Conservation (phyloP, 2,888 invertebrate genomes). For the Mesorhabditis belari region DNA sequence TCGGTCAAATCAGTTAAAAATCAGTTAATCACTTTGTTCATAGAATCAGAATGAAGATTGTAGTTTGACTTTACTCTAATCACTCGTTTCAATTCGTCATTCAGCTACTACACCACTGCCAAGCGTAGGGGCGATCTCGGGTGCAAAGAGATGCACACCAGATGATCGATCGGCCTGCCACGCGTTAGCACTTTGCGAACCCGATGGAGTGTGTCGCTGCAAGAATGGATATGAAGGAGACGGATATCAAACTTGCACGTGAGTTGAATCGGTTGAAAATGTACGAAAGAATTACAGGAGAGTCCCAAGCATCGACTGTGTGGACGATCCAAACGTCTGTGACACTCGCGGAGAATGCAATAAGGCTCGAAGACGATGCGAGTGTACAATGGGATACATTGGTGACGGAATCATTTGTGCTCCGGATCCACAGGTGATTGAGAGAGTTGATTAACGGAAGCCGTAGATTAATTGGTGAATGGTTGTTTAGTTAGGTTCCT, state of each 20-base stretch:
- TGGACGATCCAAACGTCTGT: constrained; percentile 32
- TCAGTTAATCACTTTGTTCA: too few species aligned
- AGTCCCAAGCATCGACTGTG: constrained; percentile 25
- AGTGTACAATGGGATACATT: constrained; percentile 34
- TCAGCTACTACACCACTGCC: too few species aligned
- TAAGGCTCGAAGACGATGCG: constrained; percentile 21
- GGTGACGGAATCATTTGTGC: constrained; percentile 42
- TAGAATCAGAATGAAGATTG: too few species aligned
- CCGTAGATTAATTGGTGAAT: too few species aligned
- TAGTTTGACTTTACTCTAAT: too few species aligned
- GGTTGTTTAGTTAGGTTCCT: too few species aligned
- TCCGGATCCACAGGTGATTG: constrained; percentile 35
- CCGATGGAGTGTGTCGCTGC: constrained; percentile 29
- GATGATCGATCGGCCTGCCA: constrained; percentile 27
- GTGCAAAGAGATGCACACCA: constrained; percentile 1
- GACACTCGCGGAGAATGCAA: constrained; percentile 36
- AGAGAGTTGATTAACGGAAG: neutral
- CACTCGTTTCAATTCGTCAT: too few species aligned
- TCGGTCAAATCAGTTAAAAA: too few species aligned
- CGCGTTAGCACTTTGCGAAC: constrained; percentile 36
- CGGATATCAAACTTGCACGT: constrained; percentile 34
- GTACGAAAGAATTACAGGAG: constrained; percentile 11
- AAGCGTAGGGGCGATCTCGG: neutral
- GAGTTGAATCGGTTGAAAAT: constrained; percentile 1
- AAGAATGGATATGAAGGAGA: constrained; percentile 40